Conservation (phyloP, 2,113 vertebrate species). For the Monopterus albus region DNA sequence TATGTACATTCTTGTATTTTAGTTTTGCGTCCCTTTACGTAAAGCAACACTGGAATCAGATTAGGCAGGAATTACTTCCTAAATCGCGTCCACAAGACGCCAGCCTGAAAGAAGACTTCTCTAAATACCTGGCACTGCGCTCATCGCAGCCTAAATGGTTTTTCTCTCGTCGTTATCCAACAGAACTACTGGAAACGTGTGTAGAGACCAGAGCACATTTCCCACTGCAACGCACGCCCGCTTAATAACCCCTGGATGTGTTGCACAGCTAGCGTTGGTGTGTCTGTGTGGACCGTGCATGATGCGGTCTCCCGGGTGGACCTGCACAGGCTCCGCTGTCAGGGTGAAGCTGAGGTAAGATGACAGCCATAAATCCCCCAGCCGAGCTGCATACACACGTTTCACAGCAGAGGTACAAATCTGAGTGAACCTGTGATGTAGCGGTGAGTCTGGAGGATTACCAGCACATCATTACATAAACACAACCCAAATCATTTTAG, state of each 20-base stretch:
- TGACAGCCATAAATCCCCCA: conserved; percentile 51
- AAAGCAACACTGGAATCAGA: background rate
- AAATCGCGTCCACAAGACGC: background rate
- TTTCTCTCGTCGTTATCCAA: background rate
- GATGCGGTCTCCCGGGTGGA: conserved; percentile 53
- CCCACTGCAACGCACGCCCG: conserved; percentile 11
- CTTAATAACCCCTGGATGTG: background rate
- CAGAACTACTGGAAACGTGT: background rate
- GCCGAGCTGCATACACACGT: background rate
- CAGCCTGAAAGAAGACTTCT: background rate
- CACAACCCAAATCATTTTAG: conserved; percentile 65
- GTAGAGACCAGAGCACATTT: background rate
- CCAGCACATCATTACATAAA: conserved; percentile 74
- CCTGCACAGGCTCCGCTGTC: conserved; percentile 41
- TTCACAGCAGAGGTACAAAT: background rate
- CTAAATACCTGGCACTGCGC: background rate
- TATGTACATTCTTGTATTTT: no score
- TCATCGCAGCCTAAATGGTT: background rate
- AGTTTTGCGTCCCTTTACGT: background rate
- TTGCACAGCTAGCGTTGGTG: conserved; percentile 25
- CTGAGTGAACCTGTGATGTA: background rate
- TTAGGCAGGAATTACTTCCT: background rate
- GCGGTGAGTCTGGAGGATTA: conserved; percentile 33
- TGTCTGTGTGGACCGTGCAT: conserved; percentile 7
- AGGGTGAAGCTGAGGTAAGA: conserved; percentile 36